phyloP scores from a whole-genome alignment of 2,888 invertebrate genomes.

The Dusona sp. region DNA sequence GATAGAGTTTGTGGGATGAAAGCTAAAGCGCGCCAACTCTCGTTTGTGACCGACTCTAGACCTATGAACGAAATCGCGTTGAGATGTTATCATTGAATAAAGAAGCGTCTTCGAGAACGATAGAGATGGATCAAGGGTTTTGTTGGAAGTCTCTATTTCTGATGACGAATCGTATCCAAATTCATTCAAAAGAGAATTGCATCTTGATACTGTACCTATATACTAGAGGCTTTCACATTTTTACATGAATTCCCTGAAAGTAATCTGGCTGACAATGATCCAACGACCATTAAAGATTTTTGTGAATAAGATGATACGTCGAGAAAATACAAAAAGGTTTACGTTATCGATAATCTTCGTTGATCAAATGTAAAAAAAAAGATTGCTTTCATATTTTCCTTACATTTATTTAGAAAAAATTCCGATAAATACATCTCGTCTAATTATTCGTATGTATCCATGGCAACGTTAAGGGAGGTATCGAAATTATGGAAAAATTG shows the following conservation, averaged over 20 bases:
- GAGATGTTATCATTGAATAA: constrained; percentile 52
- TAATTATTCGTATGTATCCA: too few relatives aligned
- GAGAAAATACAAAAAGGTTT: constrained; percentile 48
- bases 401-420: too few relatives aligned
- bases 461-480: too few relatives aligned
- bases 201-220: background rate
- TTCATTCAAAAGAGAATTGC: constrained; percentile 69
- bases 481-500: too few relatives aligned
- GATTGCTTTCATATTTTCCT: too few relatives aligned
- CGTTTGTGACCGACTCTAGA: constrained; percentile 37
- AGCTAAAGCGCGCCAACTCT: constrained; percentile 48
- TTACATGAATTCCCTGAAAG: constrained; percentile 66
- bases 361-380: background rate
- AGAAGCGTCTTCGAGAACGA: constrained; percentile 65
- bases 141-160: constrained; percentile 59
- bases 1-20: constrained; percentile 31
- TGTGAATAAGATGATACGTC: too few relatives aligned
- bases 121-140: constrained; percentile 11
- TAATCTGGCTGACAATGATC: constrained; percentile 74
- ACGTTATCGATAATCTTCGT: background rate
- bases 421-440: too few relatives aligned
- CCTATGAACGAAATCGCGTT: constrained; percentile 11
- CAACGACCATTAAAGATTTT: constrained; percentile 14
- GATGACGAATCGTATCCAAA: constrained; percentile 74
- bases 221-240: background rate